Conservation (phyloP, 2,888 invertebrate genomes). For the Ametastegia equiseti region DNA sequence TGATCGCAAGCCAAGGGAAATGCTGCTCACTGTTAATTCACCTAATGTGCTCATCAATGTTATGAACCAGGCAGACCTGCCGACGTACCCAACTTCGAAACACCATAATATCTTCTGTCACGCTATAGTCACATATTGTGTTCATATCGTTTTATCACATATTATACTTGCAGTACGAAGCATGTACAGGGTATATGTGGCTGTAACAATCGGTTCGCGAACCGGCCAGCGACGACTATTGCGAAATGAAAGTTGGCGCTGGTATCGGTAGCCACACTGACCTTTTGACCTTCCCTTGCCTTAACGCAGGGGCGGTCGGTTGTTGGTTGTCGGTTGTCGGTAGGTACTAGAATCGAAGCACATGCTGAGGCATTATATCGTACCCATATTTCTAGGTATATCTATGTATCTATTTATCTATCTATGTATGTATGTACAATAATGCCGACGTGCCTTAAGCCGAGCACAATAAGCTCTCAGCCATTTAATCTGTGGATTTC, state of each 20-base stretch:
- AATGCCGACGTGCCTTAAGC: neutral
- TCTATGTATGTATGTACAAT: neutral
- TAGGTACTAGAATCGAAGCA: too few relatives aligned
- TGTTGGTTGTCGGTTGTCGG: neutral
- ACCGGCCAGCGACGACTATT: constrained; percentile 53
- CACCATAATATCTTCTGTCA: too few relatives aligned
- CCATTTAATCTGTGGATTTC: constrained; percentile 59
- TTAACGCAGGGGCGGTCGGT: constrained; percentile 21
- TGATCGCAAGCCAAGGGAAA: neutral
- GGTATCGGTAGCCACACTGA: constrained; percentile 56
- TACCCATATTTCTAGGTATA: too few relatives aligned
- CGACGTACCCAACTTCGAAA: too few relatives aligned
- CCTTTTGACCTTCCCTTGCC: constrained; percentile 61
- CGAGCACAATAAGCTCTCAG: constrained; percentile 20
- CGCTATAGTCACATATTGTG: neutral
- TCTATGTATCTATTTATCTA: constrained; percentile 3
- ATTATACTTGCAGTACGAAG: neutral
- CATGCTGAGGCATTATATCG: constrained; percentile 42
- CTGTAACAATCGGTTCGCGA: constrained; percentile 24
- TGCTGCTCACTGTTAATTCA: neutral
- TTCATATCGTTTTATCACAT: too few relatives aligned
- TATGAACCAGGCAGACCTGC: too few relatives aligned
- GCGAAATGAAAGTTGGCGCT: constrained; percentile 63
- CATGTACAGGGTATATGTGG: neutral
- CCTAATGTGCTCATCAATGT: too few relatives aligned